Evolutionary conservation across 1,140 invertebrate genomes (phyloP).

Genomic region (Akabosia matsudoensis): DNA sequence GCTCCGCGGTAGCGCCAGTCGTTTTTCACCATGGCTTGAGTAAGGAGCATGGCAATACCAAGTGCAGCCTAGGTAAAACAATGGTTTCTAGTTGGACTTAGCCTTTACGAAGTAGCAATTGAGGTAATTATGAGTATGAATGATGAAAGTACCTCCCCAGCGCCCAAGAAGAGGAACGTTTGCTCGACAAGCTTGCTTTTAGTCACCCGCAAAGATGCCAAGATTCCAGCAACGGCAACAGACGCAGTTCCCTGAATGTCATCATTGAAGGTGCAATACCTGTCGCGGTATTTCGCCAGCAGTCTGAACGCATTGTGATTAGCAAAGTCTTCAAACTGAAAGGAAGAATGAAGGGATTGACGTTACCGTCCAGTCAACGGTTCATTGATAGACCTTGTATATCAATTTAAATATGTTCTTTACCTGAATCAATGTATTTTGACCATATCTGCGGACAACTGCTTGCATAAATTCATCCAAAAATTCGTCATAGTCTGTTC

Average conservation of each 20-base stretch:
- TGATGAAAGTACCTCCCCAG: constrained; percentile 84
- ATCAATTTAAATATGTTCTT: too few species aligned
- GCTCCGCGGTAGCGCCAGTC: constrained; percentile 70
- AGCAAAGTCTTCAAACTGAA: constrained; percentile 94
- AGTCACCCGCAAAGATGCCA: constrained; percentile 77
- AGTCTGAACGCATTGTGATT: constrained; percentile 89
- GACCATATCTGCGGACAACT: constrained; percentile 83
- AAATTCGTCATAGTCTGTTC: constrained; percentile 87
- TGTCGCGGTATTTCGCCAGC: constrained; percentile 77
- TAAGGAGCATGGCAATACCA: constrained; percentile 81
- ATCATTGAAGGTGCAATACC: constrained; percentile 94
- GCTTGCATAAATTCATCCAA: constrained; percentile 98
- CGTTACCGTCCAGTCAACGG: background rate
- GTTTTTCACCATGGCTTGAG: constrained; percentile 73
- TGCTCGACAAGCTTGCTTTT: constrained; percentile 74
- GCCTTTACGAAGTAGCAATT: background rate
- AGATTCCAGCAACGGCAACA: constrained; percentile 84
- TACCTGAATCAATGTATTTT: constrained; percentile 81
- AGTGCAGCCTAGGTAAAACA: constrained; percentile 65
- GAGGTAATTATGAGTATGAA: constrained; percentile 36
- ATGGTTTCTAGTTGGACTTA: background rate
- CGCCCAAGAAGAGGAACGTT: constrained; percentile 84
- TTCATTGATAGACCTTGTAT: background rate
- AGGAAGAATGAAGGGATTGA: constrained; percentile 48
- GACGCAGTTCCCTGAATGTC: constrained; percentile 95